Evolutionary conservation across 2,888 invertebrate genomes (phyloP), one percentile per base, ranked within the genome.

Genomic region (Sturmia bella): DNA sequence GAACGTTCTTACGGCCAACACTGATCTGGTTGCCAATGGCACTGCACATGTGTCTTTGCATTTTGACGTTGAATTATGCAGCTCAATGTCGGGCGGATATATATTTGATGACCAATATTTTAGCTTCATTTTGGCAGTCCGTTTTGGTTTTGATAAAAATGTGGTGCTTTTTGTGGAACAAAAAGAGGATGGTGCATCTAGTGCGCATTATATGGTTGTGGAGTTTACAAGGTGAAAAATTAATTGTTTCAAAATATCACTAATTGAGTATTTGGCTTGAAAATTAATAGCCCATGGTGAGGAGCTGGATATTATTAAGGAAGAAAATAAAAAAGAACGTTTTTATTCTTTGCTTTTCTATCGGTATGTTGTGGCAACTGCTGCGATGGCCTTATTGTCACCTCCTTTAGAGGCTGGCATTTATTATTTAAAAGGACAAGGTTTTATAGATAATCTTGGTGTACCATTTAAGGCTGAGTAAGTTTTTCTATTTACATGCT

Each of bases 121-220:
- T 85, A 64, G 32, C 74, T 13, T 75, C 80, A 0, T 79, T 69
- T 32, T 57, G 75, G 27, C 83, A 84, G n/a, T 43, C 61, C 1
- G 0, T 77, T 6, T 64, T 85, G 41, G 45, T 72, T 9, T 37
- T 69, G 9, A 73, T 76, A 41, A 85, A 85, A 75, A 59, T 84
- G 11, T 57, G 39, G 9, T 19, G 50, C 9, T 79, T 81, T 48
- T 21, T 84, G 9, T 76, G 68, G 37, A 80, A 83, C 12, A 77
- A 72, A 6, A 21, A 80, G 7, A 77, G 72, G 13, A 77, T 84
- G 57, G 57, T 72, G 9, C 37, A 68, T n/a, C 21, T 84, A 17
- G 61, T 79, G 5, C 56, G 76, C 9, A 19, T 54, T 11, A 70
- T 84, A 32, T 83, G 82, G 73, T 2, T 50, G 57, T 50, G 75